These are phyloP conservation scores for Drosophila dives DNA, from an alignment of 2,888 invertebrate species.

Conservation along the genomic window DNA sequence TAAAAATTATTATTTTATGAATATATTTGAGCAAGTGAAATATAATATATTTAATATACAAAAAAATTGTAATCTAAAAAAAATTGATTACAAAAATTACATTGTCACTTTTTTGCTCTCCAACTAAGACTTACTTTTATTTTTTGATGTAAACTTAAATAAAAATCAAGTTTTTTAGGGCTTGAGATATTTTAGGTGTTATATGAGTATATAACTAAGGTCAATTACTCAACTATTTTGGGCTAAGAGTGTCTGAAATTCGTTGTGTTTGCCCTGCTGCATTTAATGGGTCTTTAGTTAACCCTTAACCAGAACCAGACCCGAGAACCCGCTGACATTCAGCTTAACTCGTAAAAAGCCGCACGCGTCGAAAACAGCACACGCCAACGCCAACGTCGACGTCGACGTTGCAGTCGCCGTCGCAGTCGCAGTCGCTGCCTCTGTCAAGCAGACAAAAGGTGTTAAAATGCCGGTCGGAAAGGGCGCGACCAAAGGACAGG, in stretches of 20 bases:
- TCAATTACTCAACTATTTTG: background rate
- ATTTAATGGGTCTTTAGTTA: constrained; percentile 28
- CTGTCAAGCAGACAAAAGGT: constrained; percentile 60
- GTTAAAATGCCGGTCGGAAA: constrained; percentile 63
- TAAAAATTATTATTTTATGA: no score
- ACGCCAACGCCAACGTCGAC: constrained; percentile 36
- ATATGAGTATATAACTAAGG: background rate
- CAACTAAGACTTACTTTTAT: background rate
- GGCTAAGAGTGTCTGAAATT: constrained; percentile 1
- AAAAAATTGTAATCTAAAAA: no score
- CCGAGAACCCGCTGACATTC: constrained; percentile 24
- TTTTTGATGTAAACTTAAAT: background rate
- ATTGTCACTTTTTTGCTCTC: background rate
- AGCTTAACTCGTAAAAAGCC: constrained; percentile 57
- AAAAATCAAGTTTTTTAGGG: background rate
- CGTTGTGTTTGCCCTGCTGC: background rate
- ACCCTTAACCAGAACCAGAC: constrained; percentile 16
- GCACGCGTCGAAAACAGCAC: constrained; percentile 64
- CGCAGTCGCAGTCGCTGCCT: constrained; percentile 13
- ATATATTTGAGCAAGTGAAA: no score
- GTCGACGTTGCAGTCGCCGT: constrained; percentile 1
- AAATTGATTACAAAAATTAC: no score
- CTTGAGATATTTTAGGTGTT: background rate
- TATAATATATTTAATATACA: no score
- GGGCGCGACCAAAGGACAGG: constrained; percentile 49